phyloP scores from a whole-genome alignment of 2,888 invertebrate genomes.

The Cryptosula pallasiana region DNA sequence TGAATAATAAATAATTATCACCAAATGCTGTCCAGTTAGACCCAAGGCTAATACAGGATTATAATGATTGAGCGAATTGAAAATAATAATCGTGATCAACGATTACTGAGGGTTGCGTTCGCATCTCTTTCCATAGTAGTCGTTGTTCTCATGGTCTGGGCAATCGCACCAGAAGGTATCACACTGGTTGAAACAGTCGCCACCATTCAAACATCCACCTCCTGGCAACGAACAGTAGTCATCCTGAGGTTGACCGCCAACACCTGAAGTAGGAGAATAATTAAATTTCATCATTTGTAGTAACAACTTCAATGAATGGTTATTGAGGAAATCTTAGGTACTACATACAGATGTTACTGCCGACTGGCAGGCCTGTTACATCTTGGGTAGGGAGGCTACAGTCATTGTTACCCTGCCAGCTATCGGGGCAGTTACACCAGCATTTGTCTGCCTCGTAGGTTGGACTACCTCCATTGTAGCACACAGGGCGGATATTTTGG shows the following conservation, averaged over 20 bases:
- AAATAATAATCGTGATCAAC: too few relatives aligned
- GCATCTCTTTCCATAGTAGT: slow-evolving; percentile 13
- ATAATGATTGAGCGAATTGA: too few relatives aligned
- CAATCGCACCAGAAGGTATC: slow-evolving; percentile 20
- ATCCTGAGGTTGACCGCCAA: neutral
- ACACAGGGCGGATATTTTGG: neutral
- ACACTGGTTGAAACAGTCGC: slow-evolving; percentile 22
- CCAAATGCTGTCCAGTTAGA: too few relatives aligned
- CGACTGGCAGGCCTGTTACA: neutral
- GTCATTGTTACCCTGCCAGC: neutral
- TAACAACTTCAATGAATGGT: too few relatives aligned
- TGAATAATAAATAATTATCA: too few relatives aligned
- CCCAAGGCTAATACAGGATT: too few relatives aligned
- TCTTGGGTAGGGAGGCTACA: neutral
- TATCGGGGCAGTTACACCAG: slow-evolving; percentile 23
- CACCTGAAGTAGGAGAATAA: neutral
- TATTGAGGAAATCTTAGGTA: too few relatives aligned
- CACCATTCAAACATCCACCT: slow-evolving; percentile 9
- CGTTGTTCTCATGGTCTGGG: neutral
- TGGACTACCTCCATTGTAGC: slow-evolving; percentile 12
- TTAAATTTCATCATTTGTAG: too few relatives aligned
- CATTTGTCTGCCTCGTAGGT: slow-evolving; percentile 13
- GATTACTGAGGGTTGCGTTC: neutral
- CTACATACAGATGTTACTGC: slow-evolving; percentile 7
- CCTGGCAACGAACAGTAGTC: neutral